These are phyloP conservation scores for Echinops telfairi DNA, from an alignment of 2,113 vertebrate genomes.

Conservation along the genomic window DNA sequence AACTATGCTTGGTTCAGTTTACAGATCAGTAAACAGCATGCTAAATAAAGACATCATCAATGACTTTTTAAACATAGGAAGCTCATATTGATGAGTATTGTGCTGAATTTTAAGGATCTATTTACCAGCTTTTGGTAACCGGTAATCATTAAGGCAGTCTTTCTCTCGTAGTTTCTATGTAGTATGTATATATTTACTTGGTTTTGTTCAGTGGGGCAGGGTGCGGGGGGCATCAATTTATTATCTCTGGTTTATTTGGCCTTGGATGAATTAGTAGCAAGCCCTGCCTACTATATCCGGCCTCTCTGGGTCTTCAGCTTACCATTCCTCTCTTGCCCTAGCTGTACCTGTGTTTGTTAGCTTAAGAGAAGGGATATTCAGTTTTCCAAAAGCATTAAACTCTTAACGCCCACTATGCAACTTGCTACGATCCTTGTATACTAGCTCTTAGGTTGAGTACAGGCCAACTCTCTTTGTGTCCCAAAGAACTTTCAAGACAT, in stretches of 20 bases:
- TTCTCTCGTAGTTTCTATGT: background rate
- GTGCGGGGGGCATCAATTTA: background rate
- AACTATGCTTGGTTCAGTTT: constrained; percentile 12
- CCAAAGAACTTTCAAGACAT: background rate
- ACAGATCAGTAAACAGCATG: background rate
- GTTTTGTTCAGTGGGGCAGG: constrained; percentile 29
- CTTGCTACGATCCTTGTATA: background rate
- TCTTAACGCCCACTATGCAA: background rate
- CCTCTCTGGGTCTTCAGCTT: background rate
- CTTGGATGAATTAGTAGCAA: background rate
- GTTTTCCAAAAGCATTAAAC: background rate
- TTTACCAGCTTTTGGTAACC: background rate
- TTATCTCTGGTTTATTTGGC: background rate
- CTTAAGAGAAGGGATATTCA: background rate
- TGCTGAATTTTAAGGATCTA: background rate
- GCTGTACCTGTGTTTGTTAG: background rate
- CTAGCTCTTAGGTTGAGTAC: background rate
- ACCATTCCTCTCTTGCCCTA: background rate
- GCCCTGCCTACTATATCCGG: background rate
- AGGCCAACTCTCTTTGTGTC: background rate
- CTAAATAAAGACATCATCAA: constrained; percentile 1
- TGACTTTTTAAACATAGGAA: background rate
- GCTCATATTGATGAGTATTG: background rate
- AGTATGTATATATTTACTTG: background rate
- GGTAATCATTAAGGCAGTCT: background rate